A percentile compares a stretch with the other conserved stretches of the same genome.
These are phyloP conservation scores for Phyllostomus hastatus DNA, from an alignment of 2,113 vertebrate species.

Conservation along the genomic window DNA sequence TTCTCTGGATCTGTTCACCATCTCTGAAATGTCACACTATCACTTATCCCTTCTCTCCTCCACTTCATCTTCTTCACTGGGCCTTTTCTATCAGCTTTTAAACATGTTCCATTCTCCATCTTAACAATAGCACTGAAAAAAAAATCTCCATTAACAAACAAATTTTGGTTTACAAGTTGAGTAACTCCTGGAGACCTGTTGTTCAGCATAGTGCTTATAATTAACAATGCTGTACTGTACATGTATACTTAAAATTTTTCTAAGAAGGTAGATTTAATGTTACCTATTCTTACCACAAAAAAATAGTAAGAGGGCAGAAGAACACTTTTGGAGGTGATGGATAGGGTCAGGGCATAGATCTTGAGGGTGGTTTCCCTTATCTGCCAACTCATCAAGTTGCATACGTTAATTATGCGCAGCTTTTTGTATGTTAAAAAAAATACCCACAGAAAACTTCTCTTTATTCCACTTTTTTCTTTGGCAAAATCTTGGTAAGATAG, in stretches of 20 bases:
- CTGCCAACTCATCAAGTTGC: background rate
- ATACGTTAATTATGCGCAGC: background rate
- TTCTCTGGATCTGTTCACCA: conserved; percentile 1
- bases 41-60: background rate
- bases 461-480: background rate
- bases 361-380: background rate
- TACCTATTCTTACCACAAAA: background rate
- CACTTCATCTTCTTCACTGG: background rate
- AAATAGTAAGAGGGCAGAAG: background rate
- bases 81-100: background rate
- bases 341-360: background rate
- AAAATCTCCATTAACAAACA: background rate
- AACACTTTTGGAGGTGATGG: background rate
- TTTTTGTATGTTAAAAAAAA: background rate
- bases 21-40: background rate
- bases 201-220: background rate
- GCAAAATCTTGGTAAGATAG: background rate
- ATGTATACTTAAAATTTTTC: background rate
- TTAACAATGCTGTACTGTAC: background rate
- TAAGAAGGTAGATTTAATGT: background rate
- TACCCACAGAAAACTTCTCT: background rate
- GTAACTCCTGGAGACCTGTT: background rate
- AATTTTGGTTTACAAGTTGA: background rate
- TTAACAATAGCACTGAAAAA: background rate
- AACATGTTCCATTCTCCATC: background rate